Base-by-base conservation (phyloP, 30 jellyfish, hydroid and myxozoan genomes). In the Cassiopea xamachana region DNA sequence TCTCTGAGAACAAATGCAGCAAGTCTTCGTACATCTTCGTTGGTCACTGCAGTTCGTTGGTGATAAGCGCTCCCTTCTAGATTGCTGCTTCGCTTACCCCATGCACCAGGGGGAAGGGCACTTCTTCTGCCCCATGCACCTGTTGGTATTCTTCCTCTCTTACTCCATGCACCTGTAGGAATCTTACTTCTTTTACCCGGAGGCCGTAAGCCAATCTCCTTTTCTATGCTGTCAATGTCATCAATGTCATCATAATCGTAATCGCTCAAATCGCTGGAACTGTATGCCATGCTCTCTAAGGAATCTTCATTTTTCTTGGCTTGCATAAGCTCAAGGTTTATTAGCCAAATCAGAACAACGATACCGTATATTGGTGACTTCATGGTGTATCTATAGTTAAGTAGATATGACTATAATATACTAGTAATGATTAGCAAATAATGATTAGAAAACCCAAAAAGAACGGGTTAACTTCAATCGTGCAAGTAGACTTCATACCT, bases 141-240 rank as follows among this genome's bases (percentile, higher is more conserved):
- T 15, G 89, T 80, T 5, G 89, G 89, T 44, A 15, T 80, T 0
- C 61, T 81, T 8, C 45, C 58, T 81, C 81, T 44, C 60, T 68
- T 81, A 50, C 75, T 75, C 89, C 89, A 81, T 8, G 61, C 80
- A 45, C 89, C 89, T 1, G 89, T 69, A 69, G 89, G 88, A 12
- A 10, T 59, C 1, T 55, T 79, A 5, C 55, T 61, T 45, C 88
- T 18, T 55, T 79, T 79, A 10, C 88, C 79, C 88, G 78, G 55
- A 73, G 60, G 77, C 75, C 1, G 39, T 47, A 48, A 19, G 0
- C 45, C 19, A 4, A 9, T 39, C 75, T 13, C 49, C 0, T 2
- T 46, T 17, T 78, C 87, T 46, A 49, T 2, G 4, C 7, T 7
- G 13, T 78, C 87, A 17, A 2, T 43, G 0, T 78, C 87, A 48